These are phyloP conservation scores for Tolmerus cingulatus DNA, from an alignment of 2,888 invertebrate species.

Conservation along the genomic window DNA sequence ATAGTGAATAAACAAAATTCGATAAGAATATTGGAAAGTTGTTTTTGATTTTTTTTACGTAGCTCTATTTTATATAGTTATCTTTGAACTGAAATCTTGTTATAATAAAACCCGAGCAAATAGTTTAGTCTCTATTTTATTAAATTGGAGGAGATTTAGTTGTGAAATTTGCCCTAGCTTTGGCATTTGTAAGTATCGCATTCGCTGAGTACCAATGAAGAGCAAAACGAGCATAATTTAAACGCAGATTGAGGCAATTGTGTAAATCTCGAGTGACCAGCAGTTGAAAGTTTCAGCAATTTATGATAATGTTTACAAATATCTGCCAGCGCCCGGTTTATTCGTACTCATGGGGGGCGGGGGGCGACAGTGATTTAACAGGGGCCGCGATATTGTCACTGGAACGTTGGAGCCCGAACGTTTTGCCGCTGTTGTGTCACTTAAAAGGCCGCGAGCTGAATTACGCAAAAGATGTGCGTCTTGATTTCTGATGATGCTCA, in stretches of 20 bases:
- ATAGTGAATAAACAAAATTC: too few relatives aligned
- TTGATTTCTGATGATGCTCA: conserved; percentile 38
- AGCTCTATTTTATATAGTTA: too few relatives aligned
- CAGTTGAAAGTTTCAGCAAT: conserved; percentile 29
- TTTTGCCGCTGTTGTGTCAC: conserved; percentile 9
- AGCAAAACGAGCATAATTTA: not conserved
- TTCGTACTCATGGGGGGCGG: not conserved
- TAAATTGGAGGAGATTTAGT: not conserved
- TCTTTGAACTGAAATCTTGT: too few relatives aligned
- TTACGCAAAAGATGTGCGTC: conserved; percentile 40
- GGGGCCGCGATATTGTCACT: not conserved
- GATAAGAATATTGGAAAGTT: too few relatives aligned
- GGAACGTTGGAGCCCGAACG: not conserved
- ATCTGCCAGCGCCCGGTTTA: not conserved
- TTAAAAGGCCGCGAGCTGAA: conserved; percentile 26
- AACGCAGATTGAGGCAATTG: not conserved
- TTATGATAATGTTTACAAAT: conserved; percentile 32
- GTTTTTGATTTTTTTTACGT: too few relatives aligned
- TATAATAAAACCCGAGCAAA: too few relatives aligned
- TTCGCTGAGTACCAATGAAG: not conserved
- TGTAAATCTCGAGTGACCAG: conserved; percentile 9
- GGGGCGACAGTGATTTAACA: not conserved
- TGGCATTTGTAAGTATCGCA: not conserved
- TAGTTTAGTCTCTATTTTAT: too few relatives aligned
- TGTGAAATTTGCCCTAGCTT: not conserved